Evolutionary conservation across 2,797 vertebrate genomes (phyloP).

Genomic region (Heliangelus exortis): DNA sequence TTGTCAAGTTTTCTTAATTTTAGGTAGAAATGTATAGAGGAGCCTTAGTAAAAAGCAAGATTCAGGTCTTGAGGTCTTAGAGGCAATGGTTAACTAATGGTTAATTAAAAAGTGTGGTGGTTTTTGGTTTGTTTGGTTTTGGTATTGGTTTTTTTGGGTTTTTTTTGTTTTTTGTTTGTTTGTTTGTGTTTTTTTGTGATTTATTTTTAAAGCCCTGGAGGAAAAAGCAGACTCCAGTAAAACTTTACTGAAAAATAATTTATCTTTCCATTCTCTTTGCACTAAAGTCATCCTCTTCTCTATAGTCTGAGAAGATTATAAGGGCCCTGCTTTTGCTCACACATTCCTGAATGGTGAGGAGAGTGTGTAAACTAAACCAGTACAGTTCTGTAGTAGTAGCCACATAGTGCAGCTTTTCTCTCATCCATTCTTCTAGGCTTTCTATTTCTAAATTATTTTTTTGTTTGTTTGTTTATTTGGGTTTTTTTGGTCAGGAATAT

Average conservation of each 20-base stretch:
- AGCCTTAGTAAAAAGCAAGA: neutral
- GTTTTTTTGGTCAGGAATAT: neutral
- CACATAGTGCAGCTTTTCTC: neutral
- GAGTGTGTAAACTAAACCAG: neutral
- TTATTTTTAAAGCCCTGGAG: neutral
- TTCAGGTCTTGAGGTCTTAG: neutral
- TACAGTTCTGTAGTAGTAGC: neutral
- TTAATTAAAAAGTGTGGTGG: neutral
- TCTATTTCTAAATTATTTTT: neutral
- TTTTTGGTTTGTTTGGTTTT: too few relatives aligned
- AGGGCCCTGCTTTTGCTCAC: neutral
- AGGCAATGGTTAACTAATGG: neutral
- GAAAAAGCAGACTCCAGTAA: neutral
- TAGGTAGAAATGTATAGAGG: neutral
- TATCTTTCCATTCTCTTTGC: neutral
- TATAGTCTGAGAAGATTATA: neutral
- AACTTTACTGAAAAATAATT: neutral
- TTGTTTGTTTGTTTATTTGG: too few relatives aligned
- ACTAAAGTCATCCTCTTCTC: neutral
- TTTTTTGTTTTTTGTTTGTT: rapidly evolving
- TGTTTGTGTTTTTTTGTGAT: neutral
- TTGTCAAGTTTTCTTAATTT: neutral
- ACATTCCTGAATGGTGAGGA: neutral
- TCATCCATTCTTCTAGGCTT: neutral
- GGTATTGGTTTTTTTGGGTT: too few relatives aligned